Base-by-base conservation (phyloP, 2,888 invertebrate species). In the Harmothoe impar region DNA sequence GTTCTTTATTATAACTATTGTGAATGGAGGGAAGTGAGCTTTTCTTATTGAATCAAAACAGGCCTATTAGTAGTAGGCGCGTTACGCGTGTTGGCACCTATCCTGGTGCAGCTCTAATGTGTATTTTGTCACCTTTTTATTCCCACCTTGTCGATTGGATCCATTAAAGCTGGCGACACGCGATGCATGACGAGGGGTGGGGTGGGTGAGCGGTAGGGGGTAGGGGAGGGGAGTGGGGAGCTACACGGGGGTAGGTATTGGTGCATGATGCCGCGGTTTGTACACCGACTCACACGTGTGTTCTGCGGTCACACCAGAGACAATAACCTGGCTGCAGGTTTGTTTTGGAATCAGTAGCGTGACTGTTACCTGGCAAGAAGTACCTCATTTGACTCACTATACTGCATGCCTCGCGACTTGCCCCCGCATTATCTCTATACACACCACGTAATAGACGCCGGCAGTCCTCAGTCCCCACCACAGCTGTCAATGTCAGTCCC, bases 81-180 rank as follows among this genome's bases (percentile, higher is more conserved):
- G 62, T 20, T 62, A 72, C 25, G 72, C 72, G 29, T 72, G 72
- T 72, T 25, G 25, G 15, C 25, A 72, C 72, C 29, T 7, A 15
- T n/a, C 29, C 72, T 29, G 7, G 31, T 72, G 72, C 29, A 29
- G 31, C 29, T 72, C 72, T 29, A 72, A 72, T 72, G 72, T 29
- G 72, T 72, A 72, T 72, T 72, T 72, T 72, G 72, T 29, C 72
- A 72, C 72, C 29, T 72, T 72, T 72, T 72, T 72, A 72, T 72
- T 72, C 31, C 29, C 31, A 72, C 72, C 72, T 72, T n/a, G 72
- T 72, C 72, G 72, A 72, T 72, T 72, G 72, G 72, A 72, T 25
- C 72, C 72, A 72, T 72, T 72, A 72, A 72, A 72, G 29, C 72
- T 25, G 25, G 29, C 72, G 17, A 29, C 72, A 72, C 72, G 72